Evolutionary conservation across 2,113 vertebrate species (phyloP), one percentile per base, ranked within the genome.

Genomic region (Ailuropoda melanoleuca): DNA sequence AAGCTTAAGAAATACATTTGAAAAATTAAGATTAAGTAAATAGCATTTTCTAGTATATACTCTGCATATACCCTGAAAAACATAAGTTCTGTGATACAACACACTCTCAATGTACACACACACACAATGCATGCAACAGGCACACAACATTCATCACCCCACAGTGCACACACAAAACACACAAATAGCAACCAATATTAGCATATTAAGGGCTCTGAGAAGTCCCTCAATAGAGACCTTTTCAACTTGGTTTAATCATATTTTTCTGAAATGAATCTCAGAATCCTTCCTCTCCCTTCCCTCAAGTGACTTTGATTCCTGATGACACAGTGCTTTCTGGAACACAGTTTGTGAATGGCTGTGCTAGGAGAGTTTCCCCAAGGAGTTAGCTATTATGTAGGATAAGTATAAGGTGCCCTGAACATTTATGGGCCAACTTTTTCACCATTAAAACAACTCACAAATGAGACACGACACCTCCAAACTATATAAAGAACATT

Each of bases 11-110:
- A 91, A 26, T 90, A 46, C 26, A 74, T 72, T 29, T 43, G 68
- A 90, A 90, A 96, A 87, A 37, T 82, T 90, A 86, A 87, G 17
- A 18, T 92, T n/a, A 70, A 88, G 70, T 46, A 80, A 75, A 48
- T 85, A 48, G 31, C 14, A 55, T 62, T 90, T 96, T 60, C 17
- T 10, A 77, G 21, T 53, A 72, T 88, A 56, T 34, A 84, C 15
- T 95, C 19, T 55, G n/a, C 43, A 56, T 88, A 31, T 50, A 39
- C 43, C 21, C 7, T 83, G n/a, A 58, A 56, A 80, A 89, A 43
- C 37, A 81, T 24, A 15, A 62, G 4, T 90, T 93, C n/a, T 43
- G 2, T 66, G 70, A 39, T 39, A 90, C 0, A 75, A 39, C 14
- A 55, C 46, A 55, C 9, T 23, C 1, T 21, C 11, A n/a, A 29